Evolutionary conservation across 2,888 invertebrate genomes (phyloP).

Genomic region (Blera fallax): DNA sequence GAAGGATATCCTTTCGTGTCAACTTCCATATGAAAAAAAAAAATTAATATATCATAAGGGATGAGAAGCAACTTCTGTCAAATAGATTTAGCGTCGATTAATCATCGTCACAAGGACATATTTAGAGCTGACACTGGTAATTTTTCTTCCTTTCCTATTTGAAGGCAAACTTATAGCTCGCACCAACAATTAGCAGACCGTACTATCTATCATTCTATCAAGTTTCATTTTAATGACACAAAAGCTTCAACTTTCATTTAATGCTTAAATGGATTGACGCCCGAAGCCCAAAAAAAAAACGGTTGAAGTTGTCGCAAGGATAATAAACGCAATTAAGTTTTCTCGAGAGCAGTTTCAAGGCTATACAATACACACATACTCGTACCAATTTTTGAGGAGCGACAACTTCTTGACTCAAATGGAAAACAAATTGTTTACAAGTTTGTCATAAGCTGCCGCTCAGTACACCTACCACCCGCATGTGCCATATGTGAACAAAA

Average conservation of each 20-base stretch:
- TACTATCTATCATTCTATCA: slow-evolving; percentile 43
- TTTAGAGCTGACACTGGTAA: slow-evolving; percentile 1
- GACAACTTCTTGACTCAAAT: background rate
- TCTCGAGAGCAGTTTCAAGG: slow-evolving; percentile 8
- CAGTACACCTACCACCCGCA: background rate
- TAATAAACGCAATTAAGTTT: slow-evolving; percentile 45
- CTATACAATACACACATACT: background rate
- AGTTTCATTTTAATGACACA: slow-evolving; percentile 44
- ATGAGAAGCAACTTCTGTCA: slow-evolving; percentile 25
- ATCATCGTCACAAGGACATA: slow-evolving; percentile 48
- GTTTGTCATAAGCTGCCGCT: slow-evolving; percentile 42
- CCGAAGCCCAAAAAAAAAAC: background rate
- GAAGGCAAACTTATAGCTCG: background rate
- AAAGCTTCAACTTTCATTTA: slow-evolving; percentile 27
- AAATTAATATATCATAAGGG: background rate
- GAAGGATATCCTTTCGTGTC: background rate
- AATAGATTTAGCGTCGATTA: slow-evolving; percentile 46
- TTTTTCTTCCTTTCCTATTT: slow-evolving; percentile 24
- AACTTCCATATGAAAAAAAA: slow-evolving; percentile 1
- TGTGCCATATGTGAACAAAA: slow-evolving; percentile 11
- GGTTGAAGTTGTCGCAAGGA: slow-evolving; percentile 31
- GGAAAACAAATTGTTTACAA: slow-evolving; percentile 50
- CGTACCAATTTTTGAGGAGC: background rate
- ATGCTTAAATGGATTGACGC: slow-evolving; percentile 8
- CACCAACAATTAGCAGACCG: slow-evolving; percentile 32